These are phyloP conservation scores for Odontomachus brunneus DNA, from an alignment of 1,140 invertebrate genomes.

Conservation along the genomic window DNA sequence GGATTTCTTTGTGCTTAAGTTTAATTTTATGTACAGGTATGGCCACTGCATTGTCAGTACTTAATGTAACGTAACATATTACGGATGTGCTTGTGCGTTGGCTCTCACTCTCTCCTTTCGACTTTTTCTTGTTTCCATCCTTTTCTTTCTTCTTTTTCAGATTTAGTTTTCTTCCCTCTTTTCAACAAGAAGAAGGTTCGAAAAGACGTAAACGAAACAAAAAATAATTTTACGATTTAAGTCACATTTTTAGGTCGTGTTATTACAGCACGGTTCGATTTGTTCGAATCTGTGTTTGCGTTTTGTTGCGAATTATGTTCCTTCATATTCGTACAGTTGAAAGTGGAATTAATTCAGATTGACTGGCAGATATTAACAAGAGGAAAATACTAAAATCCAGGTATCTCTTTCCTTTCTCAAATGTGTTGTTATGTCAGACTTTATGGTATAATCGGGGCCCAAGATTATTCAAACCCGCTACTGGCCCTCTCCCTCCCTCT, in stretches of 20 bases:
- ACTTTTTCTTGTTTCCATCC: constrained; percentile 41
- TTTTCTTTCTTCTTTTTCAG: neutral
- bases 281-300: too few species aligned
- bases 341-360: neutral
- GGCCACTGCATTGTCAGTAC: too few species aligned
- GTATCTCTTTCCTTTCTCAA: neutral
- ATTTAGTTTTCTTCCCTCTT: neutral
- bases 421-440: neutral
- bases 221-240: neutral
- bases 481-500: constrained; percentile 36
- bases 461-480: constrained; percentile 19
- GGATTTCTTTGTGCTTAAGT: too few species aligned
- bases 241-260: neutral
- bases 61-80: too few species aligned
- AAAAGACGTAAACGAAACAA: neutral
- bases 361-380: neutral
- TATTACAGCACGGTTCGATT: too few species aligned
- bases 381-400: neutral
- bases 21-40: too few species aligned
- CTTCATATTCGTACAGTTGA: neutral
- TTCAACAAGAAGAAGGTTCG: neutral
- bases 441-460: neutral
- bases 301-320: neutral
- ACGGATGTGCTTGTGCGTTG: too few species aligned
- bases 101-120: constrained; percentile 18